phyloP scores from a whole-genome alignment of 2,888 invertebrate genomes.

The Drosophila mimica region DNA sequence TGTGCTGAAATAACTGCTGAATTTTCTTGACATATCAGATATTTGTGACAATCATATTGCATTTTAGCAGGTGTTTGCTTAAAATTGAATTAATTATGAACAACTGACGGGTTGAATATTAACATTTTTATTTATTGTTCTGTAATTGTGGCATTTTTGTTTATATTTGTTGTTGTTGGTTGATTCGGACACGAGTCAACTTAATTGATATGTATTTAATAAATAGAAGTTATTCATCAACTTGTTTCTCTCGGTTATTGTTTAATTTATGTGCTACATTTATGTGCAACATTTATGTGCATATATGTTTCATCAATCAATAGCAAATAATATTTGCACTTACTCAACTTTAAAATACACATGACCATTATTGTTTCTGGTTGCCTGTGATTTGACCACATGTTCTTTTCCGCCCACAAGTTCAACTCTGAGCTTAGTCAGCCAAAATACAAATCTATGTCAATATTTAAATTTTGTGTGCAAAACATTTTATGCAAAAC shows the following conservation, averaged over 20 bases:
- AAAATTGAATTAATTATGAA: neutral
- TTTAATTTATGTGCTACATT: neutral
- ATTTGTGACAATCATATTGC: neutral
- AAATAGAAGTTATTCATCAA: neutral
- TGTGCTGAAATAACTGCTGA: neutral
- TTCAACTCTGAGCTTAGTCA: neutral
- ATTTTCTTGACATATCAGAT: neutral
- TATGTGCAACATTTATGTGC: neutral
- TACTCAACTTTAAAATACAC: neutral
- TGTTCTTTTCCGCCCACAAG: neutral
- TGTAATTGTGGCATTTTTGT: neutral
- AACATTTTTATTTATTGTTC: neutral
- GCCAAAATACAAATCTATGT: neutral
- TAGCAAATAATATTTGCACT: neutral
- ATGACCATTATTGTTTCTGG: neutral
- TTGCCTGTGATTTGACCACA: neutral
- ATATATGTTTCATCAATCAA: neutral
- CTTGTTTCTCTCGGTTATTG: neutral
- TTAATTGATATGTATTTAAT: neutral
- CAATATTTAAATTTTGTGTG: neutral
- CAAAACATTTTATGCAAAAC: neutral
- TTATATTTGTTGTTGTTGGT: neutral
- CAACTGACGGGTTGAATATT: neutral
- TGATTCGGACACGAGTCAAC: neutral
- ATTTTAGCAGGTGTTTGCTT: neutral